phyloP scores from a whole-genome alignment of 2,888 invertebrate genomes.

The Apamea sordens region DNA sequence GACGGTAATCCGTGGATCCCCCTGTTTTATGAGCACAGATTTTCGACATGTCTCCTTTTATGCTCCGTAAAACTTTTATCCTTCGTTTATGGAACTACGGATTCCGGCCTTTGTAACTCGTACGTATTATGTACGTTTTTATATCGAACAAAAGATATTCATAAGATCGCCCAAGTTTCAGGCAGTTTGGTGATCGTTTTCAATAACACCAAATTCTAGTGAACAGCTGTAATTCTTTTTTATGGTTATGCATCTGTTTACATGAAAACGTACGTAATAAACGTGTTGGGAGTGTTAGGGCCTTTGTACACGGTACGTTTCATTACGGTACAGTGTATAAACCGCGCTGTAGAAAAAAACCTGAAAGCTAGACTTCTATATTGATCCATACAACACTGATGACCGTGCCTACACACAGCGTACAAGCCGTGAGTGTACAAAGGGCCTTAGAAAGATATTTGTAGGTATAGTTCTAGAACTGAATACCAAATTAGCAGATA shows the following conservation, averaged over 20 bases:
- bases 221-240: constrained; percentile 57
- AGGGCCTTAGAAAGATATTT: neutral
- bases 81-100: constrained; percentile 73
- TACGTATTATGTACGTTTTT: constrained; percentile 66
- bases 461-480: neutral
- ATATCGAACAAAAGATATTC: constrained; percentile 67
- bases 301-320: neutral
- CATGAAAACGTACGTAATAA: neutral
- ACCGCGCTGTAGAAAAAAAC: neutral
- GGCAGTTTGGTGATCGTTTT: constrained; percentile 63
- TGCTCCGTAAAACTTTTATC: constrained; percentile 84
- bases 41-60: constrained; percentile 84
- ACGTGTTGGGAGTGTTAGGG: constrained; percentile 7
- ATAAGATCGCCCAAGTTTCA: constrained; percentile 56
- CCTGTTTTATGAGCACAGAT: constrained; percentile 82
- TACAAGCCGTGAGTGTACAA: too few species aligned
- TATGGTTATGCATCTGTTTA: constrained; percentile 47
- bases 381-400: too few species aligned
- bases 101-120: constrained; percentile 74
- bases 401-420: too few species aligned
- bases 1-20: constrained; percentile 68
- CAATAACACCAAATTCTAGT: constrained; percentile 61
- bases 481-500: neutral
- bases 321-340: neutral
- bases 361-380: neutral